Percentiles rank a stretch among this genome's conserved stretches.
These are phyloP conservation scores for Trachymyrmex cornetzi DNA, from an alignment of 1,140 invertebrate species.

Conservation along the genomic window DNA sequence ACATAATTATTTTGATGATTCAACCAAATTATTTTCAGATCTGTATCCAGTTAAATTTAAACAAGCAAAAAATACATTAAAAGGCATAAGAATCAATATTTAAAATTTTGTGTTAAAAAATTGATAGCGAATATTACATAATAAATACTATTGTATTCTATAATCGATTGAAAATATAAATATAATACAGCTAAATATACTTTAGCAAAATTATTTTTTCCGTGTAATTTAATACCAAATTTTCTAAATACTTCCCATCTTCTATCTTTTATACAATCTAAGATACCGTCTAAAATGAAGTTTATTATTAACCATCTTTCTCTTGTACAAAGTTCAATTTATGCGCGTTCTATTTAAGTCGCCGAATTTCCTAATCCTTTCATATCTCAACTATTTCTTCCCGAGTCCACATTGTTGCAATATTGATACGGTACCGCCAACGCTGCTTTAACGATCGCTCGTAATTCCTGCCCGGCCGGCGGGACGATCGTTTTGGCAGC, in stretches of 20 bases:
- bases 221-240: no score
- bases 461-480: conserved; percentile 27
- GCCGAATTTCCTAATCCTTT: not conserved
- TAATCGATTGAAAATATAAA: no score
- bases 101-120: no score
- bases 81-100: no score
- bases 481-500: conserved; percentile 43
- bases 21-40: no score
- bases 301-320: not conserved
- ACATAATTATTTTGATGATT: no score
- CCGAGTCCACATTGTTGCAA: conserved; percentile 36
- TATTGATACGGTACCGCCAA: conserved; percentile 33
- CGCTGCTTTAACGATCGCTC: conserved; percentile 34
- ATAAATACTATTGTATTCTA: no score
- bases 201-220: no score
- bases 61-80: no score
- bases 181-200: no score
- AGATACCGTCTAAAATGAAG: not conserved
- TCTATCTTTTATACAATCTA: not conserved
- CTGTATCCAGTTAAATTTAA: no score
- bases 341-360: not conserved
- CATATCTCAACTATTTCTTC: not conserved
- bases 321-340: not conserved
- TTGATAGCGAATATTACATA: no score
- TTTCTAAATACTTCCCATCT: not conserved